Base-by-base conservation (phyloP, 2,797 vertebrate genomes). In the Rhodeus uyekii region DNA sequence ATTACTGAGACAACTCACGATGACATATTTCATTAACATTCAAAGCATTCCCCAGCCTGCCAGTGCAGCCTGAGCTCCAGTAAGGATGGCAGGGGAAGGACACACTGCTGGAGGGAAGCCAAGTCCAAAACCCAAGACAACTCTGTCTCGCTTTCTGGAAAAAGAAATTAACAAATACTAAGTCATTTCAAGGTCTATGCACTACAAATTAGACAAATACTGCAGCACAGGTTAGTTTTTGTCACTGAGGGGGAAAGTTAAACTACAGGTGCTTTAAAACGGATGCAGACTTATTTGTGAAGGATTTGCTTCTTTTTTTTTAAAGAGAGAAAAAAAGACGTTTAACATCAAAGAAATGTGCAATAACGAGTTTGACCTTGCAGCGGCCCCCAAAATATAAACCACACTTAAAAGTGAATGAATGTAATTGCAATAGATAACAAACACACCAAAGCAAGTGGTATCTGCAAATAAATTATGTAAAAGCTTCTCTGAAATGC, bases 21-120 rank as follows among this genome's bases (percentile, higher is more conserved):
- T 82, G 85, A 79, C 86, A 88, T 69, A 85, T 87, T 89, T 87
- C 84, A 90, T 90, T 90, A 88, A 81, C 82, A 86, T 89, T 87
- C 80, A 83, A 87, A 78, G 81, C 78, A 76, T 82, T 73, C 71
- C 61, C 58, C 74, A 36, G 42, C 76, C 71, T 78, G 72, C 74
- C 84, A 82, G 78, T 69, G 64, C 36, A 67, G 71, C 58, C 68
- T 16, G 80, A 36, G 53, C 73, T 63, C 74, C 84, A 83, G 61
- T 8, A 82, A 67, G 55, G 58, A 82, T 44, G 29, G 81, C 73
- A 83, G 39, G 55, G 79, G 84, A 86, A 84, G 85, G 83, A 87
- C 84, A 83, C 27, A 32, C 10, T 14, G 63, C 83, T 87, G 85
- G 89, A 84, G 34, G 61, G 38, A 32, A 58, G 81, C 88, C 84